phyloP scores from a whole-genome alignment of 2,888 invertebrate species.

The Vesta saturnalis region DNA sequence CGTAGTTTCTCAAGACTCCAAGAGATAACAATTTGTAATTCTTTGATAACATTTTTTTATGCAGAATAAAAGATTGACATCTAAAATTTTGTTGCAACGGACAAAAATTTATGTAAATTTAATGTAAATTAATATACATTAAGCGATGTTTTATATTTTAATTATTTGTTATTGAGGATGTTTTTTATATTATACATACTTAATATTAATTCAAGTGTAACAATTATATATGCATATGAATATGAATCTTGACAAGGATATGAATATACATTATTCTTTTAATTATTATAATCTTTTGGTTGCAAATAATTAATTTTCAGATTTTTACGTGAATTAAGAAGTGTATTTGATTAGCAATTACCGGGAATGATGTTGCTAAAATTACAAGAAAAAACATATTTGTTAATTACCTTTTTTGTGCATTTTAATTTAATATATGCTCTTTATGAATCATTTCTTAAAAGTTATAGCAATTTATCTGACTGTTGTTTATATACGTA shows the following conservation, averaged over 20 bases:
- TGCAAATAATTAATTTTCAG: background rate
- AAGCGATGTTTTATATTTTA: conserved; percentile 1
- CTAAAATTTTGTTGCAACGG: background rate
- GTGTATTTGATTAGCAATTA: background rate
- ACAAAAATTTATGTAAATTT: background rate
- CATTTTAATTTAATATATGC: too few species aligned
- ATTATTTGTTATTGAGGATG: conserved; percentile 10
- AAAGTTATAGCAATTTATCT: too few species aligned
- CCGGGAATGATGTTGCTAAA: too few species aligned
- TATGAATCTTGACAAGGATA: background rate
- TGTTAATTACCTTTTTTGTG: too few species aligned
- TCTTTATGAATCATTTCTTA: too few species aligned
- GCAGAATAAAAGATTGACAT: background rate
- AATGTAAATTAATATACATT: conserved; percentile 3
- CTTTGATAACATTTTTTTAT: background rate
- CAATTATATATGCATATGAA: background rate
- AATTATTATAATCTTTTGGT: too few species aligned
- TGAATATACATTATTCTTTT: background rate
- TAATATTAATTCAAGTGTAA: conserved; percentile 3
- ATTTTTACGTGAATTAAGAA: conserved; percentile 1
- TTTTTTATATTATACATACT: background rate
- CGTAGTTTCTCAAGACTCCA: background rate
- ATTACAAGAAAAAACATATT: too few species aligned
- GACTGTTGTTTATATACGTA: too few species aligned
- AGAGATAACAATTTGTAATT: background rate